phyloP scores from a whole-genome alignment of 1,140 invertebrate genomes.

The Lucilia sericata region DNA sequence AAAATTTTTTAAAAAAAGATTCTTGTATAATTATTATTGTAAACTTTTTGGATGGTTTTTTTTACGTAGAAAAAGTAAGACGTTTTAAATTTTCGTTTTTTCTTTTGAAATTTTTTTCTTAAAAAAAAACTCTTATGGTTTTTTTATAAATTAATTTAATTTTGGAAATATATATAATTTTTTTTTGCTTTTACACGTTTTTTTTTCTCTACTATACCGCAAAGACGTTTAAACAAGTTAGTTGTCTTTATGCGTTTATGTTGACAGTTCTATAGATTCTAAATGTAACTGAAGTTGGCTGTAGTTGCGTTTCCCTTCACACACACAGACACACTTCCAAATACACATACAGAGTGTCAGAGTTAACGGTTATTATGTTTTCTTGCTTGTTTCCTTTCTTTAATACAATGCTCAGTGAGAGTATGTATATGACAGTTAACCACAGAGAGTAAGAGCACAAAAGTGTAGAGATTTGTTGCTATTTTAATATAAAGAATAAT shows the following conservation, averaged over 20 bases:
- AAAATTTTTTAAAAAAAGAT: conserved; percentile 11
- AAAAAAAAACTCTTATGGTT: not conserved
- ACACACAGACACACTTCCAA: no score
- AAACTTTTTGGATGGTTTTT: conserved; percentile 44
- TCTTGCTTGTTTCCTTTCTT: not conserved
- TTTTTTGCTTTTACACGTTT: conserved; percentile 31
- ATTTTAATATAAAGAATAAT: not conserved
- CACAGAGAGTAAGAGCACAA: not conserved
- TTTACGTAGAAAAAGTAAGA: not conserved
- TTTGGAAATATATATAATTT: conserved; percentile 23
- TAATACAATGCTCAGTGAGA: not conserved
- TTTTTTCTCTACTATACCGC: conserved; percentile 20
- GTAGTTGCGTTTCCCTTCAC: conserved; percentile 10
- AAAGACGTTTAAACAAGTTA: conserved; percentile 22
- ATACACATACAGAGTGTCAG: conserved; percentile 32
- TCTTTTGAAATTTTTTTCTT: conserved; percentile 3
- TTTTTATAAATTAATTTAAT: conserved; percentile 19
- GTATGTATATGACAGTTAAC: not conserved
- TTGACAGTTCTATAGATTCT: conserved; percentile 39
- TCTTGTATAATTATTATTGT: conserved; percentile 26
- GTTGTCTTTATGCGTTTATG: conserved; percentile 33
- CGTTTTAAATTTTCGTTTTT: no score
- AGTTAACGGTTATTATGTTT: conserved; percentile 10
- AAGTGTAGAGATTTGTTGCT: not conserved
- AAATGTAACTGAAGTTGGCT: conserved; percentile 42